phyloP scores from a whole-genome alignment of 2,888 invertebrate genomes.

The Oeneis ivallda region DNA sequence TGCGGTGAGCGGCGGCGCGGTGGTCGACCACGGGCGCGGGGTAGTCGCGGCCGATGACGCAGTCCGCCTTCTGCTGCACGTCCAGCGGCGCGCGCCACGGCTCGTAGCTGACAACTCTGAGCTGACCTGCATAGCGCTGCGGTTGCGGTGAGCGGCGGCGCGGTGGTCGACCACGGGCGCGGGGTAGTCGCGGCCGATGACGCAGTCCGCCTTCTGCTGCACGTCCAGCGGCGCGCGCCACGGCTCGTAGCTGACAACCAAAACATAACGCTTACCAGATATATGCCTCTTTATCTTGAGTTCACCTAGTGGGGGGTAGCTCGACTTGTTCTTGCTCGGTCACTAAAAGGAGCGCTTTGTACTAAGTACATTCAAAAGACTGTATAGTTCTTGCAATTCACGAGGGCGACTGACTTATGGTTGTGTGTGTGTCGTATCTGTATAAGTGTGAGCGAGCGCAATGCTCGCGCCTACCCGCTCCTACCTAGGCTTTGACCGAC shows the following conservation, averaged over 20 bases:
- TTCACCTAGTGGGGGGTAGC: too few species aligned
- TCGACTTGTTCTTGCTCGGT: too few species aligned
- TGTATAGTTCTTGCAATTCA: too few species aligned
- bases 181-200: slow-evolving; percentile 6
- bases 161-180: slow-evolving; percentile 10
- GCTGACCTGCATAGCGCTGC: slow-evolving; percentile 6
- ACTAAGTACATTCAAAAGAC: too few species aligned
- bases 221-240: slow-evolving; percentile 70
- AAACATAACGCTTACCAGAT: neutral
- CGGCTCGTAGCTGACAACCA: slow-evolving; percentile 61
- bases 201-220: slow-evolving; percentile 66
- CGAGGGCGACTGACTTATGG: too few species aligned
- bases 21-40: slow-evolving; percentile 10
- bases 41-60: slow-evolving; percentile 5
- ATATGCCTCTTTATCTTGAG: too few species aligned
- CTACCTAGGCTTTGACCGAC: too few species aligned
- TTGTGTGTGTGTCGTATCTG: too few species aligned
- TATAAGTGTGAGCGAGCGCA: too few species aligned
- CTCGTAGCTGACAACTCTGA: slow-evolving; percentile 76
- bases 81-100: slow-evolving; percentile 76
- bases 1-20: slow-evolving; percentile 7
- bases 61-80: slow-evolving; percentile 73
- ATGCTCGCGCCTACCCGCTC: too few species aligned
- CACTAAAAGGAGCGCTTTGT: too few species aligned
- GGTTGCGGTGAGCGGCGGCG: slow-evolving; percentile 7